Percentiles rank a stretch among this genome's conserved stretches.
Evolutionary conservation across 1,140 invertebrate genomes (phyloP).

Genomic region (Drosophila nebulosa): DNA sequence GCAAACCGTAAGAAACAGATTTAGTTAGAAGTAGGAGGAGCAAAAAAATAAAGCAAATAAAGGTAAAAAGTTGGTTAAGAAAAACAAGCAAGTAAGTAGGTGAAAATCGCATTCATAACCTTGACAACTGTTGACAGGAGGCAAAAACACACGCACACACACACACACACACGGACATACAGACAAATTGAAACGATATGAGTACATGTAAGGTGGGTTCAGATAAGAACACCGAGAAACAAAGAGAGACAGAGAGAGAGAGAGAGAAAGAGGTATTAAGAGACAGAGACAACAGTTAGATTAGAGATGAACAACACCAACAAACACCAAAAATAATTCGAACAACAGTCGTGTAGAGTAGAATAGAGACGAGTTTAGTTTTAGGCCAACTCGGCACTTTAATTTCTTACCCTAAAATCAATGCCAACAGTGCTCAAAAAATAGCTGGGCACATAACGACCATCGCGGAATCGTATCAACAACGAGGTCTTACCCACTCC

Average conservation of each 20-base stretch:
- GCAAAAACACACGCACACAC: slow-evolving; percentile 21
- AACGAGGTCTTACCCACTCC: slow-evolving; percentile 95
- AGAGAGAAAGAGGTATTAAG: slow-evolving; percentile 10
- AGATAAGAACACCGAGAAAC: slow-evolving; percentile 22
- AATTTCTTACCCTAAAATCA: slow-evolving; percentile 91
- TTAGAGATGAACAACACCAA: slow-evolving; percentile 44
- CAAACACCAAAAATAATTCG: slow-evolving; percentile 33
- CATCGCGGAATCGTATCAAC: slow-evolving; percentile 92
- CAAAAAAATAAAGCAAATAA: neutral
- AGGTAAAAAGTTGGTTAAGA: slow-evolving; percentile 18
- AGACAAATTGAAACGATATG: slow-evolving; percentile 1
- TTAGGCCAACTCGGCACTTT: slow-evolving; percentile 18
- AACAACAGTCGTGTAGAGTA: neutral
- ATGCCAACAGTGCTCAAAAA: slow-evolving; percentile 97
- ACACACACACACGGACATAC: slow-evolving; percentile 1
- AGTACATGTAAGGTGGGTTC: slow-evolving; percentile 2
- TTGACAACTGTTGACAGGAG: slow-evolving; percentile 72
- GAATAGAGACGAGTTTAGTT: neutral
- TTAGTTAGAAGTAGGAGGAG: neutral
- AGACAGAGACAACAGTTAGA: slow-evolving; percentile 48
- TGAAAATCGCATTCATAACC: slow-evolving; percentile 66
- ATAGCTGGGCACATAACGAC: slow-evolving; percentile 92
- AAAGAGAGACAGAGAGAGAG: slow-evolving; percentile 19
- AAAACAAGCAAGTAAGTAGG: slow-evolving; percentile 40
- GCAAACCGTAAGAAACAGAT: slow-evolving; percentile 4